A percentile compares a stretch with the other conserved stretches of the same genome.
Evolutionary conservation across 35 echinoderm and acorn worm genomes (phyloP).

Genomic region (Heliocidaris tuberculata): DNA sequence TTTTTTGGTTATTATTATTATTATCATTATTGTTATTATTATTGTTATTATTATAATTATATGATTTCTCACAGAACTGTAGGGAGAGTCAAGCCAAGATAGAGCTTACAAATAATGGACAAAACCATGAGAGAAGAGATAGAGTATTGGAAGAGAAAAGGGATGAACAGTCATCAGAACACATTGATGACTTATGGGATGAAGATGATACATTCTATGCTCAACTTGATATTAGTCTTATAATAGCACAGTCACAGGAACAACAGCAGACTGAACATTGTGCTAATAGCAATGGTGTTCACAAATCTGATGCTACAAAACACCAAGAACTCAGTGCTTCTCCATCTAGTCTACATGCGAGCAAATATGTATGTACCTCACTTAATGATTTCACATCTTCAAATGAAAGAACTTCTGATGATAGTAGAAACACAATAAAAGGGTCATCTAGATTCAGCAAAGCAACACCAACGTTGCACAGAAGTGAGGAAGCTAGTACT

Average conservation of each 20-base stretch:
- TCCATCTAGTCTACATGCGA: background rate
- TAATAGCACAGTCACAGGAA: constrained; percentile 49
- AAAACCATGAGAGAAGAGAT: constrained; percentile 17
- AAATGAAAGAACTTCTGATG: background rate
- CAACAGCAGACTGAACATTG: background rate
- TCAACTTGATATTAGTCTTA: constrained; percentile 46
- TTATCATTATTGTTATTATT: background rate
- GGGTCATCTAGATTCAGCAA: background rate
- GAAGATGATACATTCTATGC: constrained; percentile 54
- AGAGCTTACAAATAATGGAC: background rate
- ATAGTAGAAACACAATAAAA: background rate
- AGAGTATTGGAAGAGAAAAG: background rate
- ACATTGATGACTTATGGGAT: constrained; percentile 43
- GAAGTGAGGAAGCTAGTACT: background rate
- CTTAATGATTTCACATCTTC: background rate
- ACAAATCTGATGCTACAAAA: background rate
- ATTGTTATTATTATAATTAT: background rate
- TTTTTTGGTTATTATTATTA: too few species aligned
- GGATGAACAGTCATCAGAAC: background rate
- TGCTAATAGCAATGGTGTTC: background rate
- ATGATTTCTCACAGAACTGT: background rate
- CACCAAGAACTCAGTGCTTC: background rate
- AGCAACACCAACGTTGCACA: background rate
- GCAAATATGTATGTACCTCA: too few species aligned
- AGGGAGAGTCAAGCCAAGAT: background rate